A percentile compares a stretch with the other conserved stretches of the same genome.
Conservation (phyloP, 2,113 vertebrate genomes). For the Trematocara nigrifrons region DNA sequence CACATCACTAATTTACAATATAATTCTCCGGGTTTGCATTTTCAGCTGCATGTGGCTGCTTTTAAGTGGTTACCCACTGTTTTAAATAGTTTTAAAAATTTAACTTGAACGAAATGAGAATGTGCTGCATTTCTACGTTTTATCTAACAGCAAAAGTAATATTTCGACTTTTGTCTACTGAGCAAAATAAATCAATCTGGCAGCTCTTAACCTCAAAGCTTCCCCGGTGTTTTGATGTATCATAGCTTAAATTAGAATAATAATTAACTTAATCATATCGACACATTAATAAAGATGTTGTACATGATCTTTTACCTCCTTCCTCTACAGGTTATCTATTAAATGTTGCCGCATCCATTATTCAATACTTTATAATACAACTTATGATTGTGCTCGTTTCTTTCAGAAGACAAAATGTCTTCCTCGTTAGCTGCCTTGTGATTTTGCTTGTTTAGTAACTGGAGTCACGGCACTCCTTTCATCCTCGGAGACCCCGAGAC, state of each 20-base stretch:
- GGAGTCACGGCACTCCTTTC: not conserved
- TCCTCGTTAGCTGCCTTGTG: not conserved
- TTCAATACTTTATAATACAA: not conserved
- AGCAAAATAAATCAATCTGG: not conserved
- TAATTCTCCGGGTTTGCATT: not conserved
- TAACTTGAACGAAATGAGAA: rapidly evolving
- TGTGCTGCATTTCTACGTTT: not conserved
- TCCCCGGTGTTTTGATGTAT: no score
- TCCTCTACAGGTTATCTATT: not conserved
- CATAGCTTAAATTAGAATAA: not conserved
- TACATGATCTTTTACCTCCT: not conserved
- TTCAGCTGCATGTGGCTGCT: not conserved
- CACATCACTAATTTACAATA: not conserved
- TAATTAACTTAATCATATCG: not conserved
- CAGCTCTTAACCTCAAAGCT: not conserved
- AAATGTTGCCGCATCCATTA: not conserved
- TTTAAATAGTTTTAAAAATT: not conserved
- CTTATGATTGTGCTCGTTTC: not conserved
- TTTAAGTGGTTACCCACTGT: not conserved
- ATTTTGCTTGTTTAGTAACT: not conserved
- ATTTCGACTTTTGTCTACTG: not conserved
- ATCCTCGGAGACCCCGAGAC: conserved; percentile 3
- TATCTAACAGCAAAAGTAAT: not conserved
- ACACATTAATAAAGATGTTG: not conserved
- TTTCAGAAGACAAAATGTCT: not conserved